These are phyloP conservation scores for Morinoia aosen DNA, from an alignment of 2,888 invertebrate species.

Conservation along the genomic window DNA sequence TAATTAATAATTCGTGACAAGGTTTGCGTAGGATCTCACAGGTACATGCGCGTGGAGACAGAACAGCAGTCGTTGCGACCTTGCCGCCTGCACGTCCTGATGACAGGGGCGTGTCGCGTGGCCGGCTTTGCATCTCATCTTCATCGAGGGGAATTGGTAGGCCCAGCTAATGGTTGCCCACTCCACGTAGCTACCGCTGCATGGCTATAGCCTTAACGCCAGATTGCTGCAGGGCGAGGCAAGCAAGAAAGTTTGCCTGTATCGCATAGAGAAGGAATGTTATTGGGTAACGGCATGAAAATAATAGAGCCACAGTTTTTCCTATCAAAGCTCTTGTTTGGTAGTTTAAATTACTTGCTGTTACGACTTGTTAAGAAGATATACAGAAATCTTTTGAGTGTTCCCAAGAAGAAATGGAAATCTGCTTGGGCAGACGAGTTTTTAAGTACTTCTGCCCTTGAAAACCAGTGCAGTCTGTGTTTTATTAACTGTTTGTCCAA, in stretches of 20 bases:
- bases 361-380: not conserved
- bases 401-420: not conserved
- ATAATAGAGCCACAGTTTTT: not conserved
- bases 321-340: not conserved
- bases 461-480: not conserved
- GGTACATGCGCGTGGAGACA: not conserved
- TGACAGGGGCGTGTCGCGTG: not conserved
- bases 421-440: no score
- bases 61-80: not conserved
- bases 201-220: not conserved
- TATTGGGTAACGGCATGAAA: no score
- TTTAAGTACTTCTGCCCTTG: not conserved
- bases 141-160: not conserved
- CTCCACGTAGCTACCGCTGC: not conserved
- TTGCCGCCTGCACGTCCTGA: not conserved
- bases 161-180: not conserved
- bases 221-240: not conserved
- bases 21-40: not conserved
- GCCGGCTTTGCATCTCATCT: slow-evolving; percentile 26
- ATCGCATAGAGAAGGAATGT: not conserved
- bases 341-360: not conserved
- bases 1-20: not conserved
- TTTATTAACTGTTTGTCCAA: not conserved
- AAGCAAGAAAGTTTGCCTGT: not conserved
- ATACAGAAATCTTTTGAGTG: not conserved